Evolutionary conservation across 2,888 invertebrate species (phyloP), one percentile per base, ranked within the genome.

Genomic region (Colostygia pectinataria): DNA sequence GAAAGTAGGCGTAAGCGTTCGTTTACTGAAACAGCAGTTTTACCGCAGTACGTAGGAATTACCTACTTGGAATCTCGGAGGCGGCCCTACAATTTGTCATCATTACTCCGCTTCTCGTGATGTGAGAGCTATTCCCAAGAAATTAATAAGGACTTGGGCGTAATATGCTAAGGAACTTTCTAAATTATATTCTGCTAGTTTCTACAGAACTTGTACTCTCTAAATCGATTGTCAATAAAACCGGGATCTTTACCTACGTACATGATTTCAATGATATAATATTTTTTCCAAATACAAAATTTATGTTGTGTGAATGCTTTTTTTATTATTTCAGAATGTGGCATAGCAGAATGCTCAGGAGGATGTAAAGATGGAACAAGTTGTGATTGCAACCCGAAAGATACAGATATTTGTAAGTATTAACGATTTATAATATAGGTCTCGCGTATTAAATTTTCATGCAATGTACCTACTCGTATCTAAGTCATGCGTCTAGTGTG

Each of bases 311-410:
- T 15, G 18, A 2, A 33, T n/a, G 8, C 25, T 31, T 47, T 60
- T 60, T 36, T 44, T 74, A 4, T 20, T 4, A 20, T 20, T 73
- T 7, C 67, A 90, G 89, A 85, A 54, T 90, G 89, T 53, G 84
- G 82, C 1, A 75, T 83, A 48, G 84, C 83, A 67, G 89, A 90
- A 66, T 89, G 89, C 55, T 68, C 80, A 4, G 85, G 83, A 32
- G 75, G 77, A 5, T 90, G 89, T 52, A 77, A 66, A 46, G 66
- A 70, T 18, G 75, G 71, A 25, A 63, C 58, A 15, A 54, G 55
- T 2, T 90, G 89, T 52, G 87, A 88, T 55, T 89, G 89, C 55
- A 83, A 75, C 48, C 85, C 89, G 0, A 84, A 71, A 55, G 84
- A 83, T 14, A 74, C 68, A 6, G 88, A 88, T 53, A 65, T 70